Percentiles rank a stretch among this genome's conserved stretches.
These are phyloP conservation scores for Crossaster papposus DNA, from an alignment of 53 echinoderm and acorn worm species.

Conservation along the genomic window DNA sequence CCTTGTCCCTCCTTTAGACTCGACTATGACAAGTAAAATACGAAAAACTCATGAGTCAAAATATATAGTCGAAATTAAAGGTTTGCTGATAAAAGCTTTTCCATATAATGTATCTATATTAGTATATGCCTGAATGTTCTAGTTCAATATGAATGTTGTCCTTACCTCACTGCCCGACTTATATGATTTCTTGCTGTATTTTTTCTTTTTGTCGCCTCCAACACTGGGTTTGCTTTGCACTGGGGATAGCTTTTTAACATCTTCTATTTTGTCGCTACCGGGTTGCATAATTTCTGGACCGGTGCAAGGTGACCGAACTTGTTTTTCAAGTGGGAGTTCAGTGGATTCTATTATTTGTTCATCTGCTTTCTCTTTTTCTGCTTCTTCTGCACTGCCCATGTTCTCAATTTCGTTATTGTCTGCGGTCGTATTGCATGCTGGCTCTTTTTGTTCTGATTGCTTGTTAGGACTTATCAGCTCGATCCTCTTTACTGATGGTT, in stretches of 20 bases:
- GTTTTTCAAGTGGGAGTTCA: neutral
- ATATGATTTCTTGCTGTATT: conserved; percentile 7
- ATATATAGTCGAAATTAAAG: neutral
- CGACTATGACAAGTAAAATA: conserved; percentile 4
- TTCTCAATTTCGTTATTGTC: neutral
- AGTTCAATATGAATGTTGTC: neutral
- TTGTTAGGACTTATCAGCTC: neutral
- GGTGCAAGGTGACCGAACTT: neutral
- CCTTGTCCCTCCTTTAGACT: neutral
- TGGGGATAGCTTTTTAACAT: neutral
- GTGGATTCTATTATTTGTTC: neutral
- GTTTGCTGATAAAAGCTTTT: too few species aligned
- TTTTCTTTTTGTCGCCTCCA: neutral
- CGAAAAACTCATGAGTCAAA: neutral
- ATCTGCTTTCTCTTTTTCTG: neutral
- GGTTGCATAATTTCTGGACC: neutral
- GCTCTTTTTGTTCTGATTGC: neutral
- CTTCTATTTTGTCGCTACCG: neutral
- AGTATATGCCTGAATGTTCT: neutral
- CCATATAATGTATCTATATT: too few species aligned
- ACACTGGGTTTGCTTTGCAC: neutral
- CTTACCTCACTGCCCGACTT: conserved; percentile 50
- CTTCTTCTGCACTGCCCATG: neutral
- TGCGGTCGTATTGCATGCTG: neutral
- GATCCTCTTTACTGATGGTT: neutral